Evolutionary conservation across 2,797 vertebrate genomes (phyloP).

Genomic region (Mionectes olivaceus): DNA sequence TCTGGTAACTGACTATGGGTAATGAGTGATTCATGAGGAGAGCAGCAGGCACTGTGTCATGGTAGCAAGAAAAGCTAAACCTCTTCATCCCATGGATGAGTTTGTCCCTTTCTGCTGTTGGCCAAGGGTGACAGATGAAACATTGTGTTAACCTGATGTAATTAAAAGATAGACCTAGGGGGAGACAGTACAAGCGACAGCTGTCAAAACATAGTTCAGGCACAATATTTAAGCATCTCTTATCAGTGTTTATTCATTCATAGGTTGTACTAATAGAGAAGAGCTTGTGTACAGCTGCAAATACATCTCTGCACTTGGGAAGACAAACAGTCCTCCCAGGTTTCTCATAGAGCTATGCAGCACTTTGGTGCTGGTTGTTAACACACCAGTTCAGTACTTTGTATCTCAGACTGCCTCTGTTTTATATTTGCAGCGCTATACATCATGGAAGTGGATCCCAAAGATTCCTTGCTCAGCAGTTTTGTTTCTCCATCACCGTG

Average conservation of each 20-base stretch:
- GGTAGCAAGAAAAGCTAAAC: background rate
- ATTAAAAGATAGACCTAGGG: slow-evolving; percentile 51
- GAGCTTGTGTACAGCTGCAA: background rate
- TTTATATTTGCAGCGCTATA: accelerated
- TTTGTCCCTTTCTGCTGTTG: slow-evolving; percentile 17
- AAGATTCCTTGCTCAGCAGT: background rate
- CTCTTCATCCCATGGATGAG: background rate
- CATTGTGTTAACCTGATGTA: slow-evolving; percentile 43
- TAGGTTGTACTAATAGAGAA: background rate
- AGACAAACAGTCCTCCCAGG: background rate
- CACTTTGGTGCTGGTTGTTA: background rate
- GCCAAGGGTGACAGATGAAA: slow-evolving; percentile 41
- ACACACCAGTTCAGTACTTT: background rate
- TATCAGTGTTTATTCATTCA: slow-evolving; percentile 64
- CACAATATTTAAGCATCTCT: background rate
- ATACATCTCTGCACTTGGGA: background rate
- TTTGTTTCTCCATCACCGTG: background rate
- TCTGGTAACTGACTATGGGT: background rate
- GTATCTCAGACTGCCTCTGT: background rate
- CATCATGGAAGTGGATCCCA: background rate
- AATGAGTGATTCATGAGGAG: background rate
- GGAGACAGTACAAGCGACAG: background rate
- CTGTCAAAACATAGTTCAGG: slow-evolving; percentile 59
- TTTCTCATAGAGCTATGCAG: background rate
- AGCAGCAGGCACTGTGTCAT: background rate